Conservation (phyloP, 1,140 invertebrate species). For the Zophobas atratus region DNA sequence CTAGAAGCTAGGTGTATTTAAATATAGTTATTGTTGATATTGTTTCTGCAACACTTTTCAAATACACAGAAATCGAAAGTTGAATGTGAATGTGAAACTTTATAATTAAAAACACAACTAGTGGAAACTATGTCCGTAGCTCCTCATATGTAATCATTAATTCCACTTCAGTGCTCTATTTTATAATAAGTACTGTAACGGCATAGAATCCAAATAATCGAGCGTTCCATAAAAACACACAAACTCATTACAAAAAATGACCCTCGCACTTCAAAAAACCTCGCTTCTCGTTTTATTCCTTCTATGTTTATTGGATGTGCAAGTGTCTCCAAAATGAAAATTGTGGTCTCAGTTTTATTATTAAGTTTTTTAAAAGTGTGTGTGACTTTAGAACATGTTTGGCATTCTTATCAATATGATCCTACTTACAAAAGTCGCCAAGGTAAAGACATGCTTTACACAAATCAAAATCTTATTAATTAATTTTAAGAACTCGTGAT, state of each 20-base stretch:
- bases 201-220: not conserved
- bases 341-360: constrained; percentile 16
- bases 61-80: not conserved
- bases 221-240: not conserved
- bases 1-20: too few species aligned
- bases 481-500: constrained; percentile 54
- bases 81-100: constrained; percentile 21
- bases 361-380: constrained; percentile 40
- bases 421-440: constrained; percentile 51
- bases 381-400: constrained; percentile 50
- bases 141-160: not conserved
- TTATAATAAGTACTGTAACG: constrained; percentile 3
- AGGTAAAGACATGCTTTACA: constrained; percentile 49
- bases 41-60: not conserved
- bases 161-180: constrained; percentile 7
- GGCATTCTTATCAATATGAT: constrained; percentile 51
- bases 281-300: not conserved
- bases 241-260: constrained; percentile 1
- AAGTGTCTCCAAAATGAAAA: constrained; percentile 3
- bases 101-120: constrained; percentile 15
- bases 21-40: too few species aligned
- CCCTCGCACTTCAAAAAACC: constrained; percentile 4
- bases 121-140: not conserved
- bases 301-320: constrained; percentile 8
- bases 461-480: not conserved